phyloP scores from a whole-genome alignment of 37 sponge, comb jelly and placozoan genomes.

The Halichondria panicea region DNA sequence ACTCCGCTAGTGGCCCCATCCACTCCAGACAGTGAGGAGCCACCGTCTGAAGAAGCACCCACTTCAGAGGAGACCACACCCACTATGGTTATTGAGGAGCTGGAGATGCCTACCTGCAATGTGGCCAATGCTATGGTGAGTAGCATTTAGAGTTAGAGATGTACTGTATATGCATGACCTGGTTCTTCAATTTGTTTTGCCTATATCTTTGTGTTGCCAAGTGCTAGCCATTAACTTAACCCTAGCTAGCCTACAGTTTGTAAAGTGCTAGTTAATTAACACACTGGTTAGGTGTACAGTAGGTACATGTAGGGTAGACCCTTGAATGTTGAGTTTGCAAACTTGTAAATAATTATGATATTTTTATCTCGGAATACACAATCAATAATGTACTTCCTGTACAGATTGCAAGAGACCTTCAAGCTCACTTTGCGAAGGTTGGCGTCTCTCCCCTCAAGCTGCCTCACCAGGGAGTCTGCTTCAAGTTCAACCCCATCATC shows the following conservation, averaged over 20 bases:
- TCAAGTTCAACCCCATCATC: constrained; percentile 74
- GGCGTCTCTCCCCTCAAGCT: constrained; percentile 61
- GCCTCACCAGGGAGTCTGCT: constrained; percentile 51
- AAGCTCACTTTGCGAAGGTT: constrained; percentile 47
- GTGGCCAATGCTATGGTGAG: constrained; percentile 48
- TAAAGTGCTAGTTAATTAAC: too few relatives aligned
- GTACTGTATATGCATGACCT: too few relatives aligned
- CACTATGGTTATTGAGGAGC: constrained; percentile 18
- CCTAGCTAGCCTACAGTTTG: too few relatives aligned
- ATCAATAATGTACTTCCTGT: not conserved
- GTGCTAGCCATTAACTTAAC: too few relatives aligned
- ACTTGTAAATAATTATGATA: too few relatives aligned
- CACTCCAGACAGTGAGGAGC: not conserved
- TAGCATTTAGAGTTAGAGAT: too few relatives aligned
- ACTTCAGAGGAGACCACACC: not conserved
- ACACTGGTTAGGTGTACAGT: too few relatives aligned
- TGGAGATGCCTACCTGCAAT: constrained; percentile 33
- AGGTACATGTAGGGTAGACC: too few relatives aligned
- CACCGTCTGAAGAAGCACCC: not conserved
- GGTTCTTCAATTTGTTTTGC: not conserved
- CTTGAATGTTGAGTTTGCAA: too few relatives aligned
- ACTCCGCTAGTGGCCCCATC: not conserved
- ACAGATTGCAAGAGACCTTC: constrained; percentile 65
- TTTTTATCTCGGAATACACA: not conserved
- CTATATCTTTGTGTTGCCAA: not conserved